phyloP scores from a whole-genome alignment of 2,113 vertebrate genomes.

The Lontra canadensis region DNA sequence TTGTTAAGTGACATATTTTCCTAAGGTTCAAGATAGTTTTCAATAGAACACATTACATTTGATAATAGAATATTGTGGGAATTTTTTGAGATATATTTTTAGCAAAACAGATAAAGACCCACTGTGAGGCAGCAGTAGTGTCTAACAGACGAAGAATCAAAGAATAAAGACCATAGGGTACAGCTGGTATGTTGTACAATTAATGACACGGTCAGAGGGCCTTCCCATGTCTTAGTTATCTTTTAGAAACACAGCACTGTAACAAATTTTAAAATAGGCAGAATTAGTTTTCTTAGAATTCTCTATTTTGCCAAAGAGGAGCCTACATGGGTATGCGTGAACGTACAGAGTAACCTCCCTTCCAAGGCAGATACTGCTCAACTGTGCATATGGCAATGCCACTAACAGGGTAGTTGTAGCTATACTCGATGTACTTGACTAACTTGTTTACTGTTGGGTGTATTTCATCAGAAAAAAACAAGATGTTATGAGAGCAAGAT shows the following conservation, averaged over 20 bases:
- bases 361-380: background rate
- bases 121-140: background rate
- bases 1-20: background rate
- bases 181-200: background rate
- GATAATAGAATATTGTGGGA: background rate
- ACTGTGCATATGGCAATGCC: background rate
- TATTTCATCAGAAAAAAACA: background rate
- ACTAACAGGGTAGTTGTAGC: background rate
- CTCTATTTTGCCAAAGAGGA: background rate
- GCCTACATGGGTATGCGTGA: background rate
- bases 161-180: background rate
- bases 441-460: background rate
- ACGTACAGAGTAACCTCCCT: too few species aligned
- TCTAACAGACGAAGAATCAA: background rate
- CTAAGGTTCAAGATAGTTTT: background rate
- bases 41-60: background rate
- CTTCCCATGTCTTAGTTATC: background rate
- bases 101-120: slow-evolving; percentile 1
- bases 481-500: background rate
- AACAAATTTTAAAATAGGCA: background rate
- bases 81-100: background rate
- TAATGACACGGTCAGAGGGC: background rate
- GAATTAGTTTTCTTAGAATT: background rate
- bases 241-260: background rate
- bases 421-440: background rate